Evolutionary conservation across 1,140 invertebrate species (phyloP), one percentile per base, ranked within the genome.

Genomic region (Schlechtendalia chinensis): DNA sequence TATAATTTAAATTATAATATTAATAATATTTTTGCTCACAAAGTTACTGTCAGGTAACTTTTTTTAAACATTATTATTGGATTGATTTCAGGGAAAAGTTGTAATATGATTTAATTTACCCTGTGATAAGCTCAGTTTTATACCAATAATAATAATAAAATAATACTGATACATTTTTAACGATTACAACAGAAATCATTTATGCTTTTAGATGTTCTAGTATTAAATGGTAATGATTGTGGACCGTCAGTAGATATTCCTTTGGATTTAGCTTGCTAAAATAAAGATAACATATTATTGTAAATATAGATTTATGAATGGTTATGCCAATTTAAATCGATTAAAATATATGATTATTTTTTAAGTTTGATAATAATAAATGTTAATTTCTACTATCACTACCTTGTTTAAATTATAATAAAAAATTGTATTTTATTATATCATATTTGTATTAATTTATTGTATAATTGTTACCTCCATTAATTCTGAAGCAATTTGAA

Each of bases 401-500:
- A n/a, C n/a, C n/a, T n/a, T n/a, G n/a, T n/a, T n/a, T n/a, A n/a
- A n/a, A n/a, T n/a, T n/a, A n/a, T n/a, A n/a, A n/a, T n/a, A n/a
- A n/a, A n/a, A n/a, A n/a, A n/a, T n/a, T n/a, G 39, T 45, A 45
- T 45, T 45, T 45, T 45, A 45, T 45, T 45, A 45, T 45, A 45
- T 5, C n/a, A n/a, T n/a, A n/a, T 39, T 39, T 6, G 10, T 24
- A 58, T 24, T 24, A 24, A 22, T 58, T 24, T 11, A 58, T 1
- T 14, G 29, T 27, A 29, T 45, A 12, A 27, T 54, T 72, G 72
- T 87, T 89, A 92, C 88, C 90, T 95, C 93, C 90, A 95, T 95
- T 27, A 96, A 88, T 87, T 95, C 94, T 59, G 94, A 93, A 80
- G 96, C 96, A 84, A 98, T 98, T 86, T 97, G 95, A 90, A 95